Conservation (phyloP, 2,797 vertebrate genomes). For the Melanotaenia nigrans region DNA sequence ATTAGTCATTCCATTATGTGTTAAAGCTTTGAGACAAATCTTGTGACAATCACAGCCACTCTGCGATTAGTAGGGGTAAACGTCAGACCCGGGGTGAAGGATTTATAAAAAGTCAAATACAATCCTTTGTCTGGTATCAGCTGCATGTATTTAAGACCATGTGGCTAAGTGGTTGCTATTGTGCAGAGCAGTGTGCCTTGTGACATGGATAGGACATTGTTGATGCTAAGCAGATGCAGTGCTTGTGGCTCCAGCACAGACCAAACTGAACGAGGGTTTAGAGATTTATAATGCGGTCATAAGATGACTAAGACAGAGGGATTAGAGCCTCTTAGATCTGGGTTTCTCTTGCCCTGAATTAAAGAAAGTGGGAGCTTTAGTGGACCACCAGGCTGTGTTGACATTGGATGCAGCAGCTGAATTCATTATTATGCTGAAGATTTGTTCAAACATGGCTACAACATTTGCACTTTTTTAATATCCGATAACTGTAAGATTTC, state of each 20-base stretch:
- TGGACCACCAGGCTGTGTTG: constrained; percentile 54
- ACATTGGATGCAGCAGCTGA: constrained; percentile 49
- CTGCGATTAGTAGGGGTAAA: constrained; percentile 48
- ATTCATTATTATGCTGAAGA: constrained; percentile 37
- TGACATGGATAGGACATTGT: constrained; percentile 67
- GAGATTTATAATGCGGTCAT: constrained; percentile 75
- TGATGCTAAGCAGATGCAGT: constrained; percentile 63
- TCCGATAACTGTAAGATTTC: not conserved
- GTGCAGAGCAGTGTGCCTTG: constrained; percentile 58
- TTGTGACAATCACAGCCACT: constrained; percentile 35
- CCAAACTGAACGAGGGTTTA: constrained; percentile 69
- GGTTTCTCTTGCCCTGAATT: constrained; percentile 61
- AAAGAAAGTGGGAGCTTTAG: constrained; percentile 68
- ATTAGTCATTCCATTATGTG: constrained; percentile 40
- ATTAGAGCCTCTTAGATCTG: constrained; percentile 73
- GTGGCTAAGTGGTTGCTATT: constrained; percentile 60
- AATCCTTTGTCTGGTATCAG: constrained; percentile 52
- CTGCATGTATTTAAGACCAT: constrained; percentile 51
- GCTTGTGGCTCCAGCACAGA: constrained; percentile 48
- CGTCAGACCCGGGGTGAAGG: constrained; percentile 47
- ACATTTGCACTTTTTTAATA: not conserved
- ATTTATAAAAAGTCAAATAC: constrained; percentile 49
- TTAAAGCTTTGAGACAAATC: constrained; percentile 41
- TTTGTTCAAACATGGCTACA: constrained; percentile 2
- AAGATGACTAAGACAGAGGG: constrained; percentile 72